Evolutionary conservation across 2,888 invertebrate species (phyloP).

Genomic region (Torymus auratus): DNA sequence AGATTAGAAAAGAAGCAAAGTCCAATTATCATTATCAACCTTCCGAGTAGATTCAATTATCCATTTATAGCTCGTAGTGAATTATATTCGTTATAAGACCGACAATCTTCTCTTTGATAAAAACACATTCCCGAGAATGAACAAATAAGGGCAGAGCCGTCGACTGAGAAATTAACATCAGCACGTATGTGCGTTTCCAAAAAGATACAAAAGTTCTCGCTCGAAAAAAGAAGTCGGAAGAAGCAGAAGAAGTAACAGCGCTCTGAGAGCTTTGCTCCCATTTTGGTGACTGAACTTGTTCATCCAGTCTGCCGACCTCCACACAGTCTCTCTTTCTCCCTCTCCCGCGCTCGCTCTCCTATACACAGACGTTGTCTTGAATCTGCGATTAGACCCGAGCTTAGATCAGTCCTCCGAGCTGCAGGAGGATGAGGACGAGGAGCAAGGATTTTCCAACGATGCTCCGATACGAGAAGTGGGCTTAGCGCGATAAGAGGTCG

Average conservation of each 20-base stretch:
- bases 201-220: neutral
- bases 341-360: neutral
- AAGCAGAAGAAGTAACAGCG: constrained; percentile 9
- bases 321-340: neutral
- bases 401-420: constrained; percentile 30
- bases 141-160: too few species aligned
- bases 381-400: constrained; percentile 51
- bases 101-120: too few species aligned
- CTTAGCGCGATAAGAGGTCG: constrained; percentile 34
- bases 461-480: constrained; percentile 11
- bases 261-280: constrained; percentile 10
- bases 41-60: too few species aligned
- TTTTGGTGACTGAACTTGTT: constrained; percentile 29
- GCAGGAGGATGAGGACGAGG: neutral
- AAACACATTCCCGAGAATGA: too few species aligned
- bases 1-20: too few species aligned
- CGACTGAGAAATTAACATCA: too few species aligned
- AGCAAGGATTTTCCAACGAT: constrained; percentile 10
- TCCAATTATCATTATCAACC: too few species aligned
- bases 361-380: constrained; percentile 38
- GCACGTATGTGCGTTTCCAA: neutral
- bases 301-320: constrained; percentile 10
- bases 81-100: too few species aligned
- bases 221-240: neutral
- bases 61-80: too few species aligned